These are phyloP conservation scores for Lysandra bellargus DNA, from an alignment of 2,888 invertebrate genomes.

Conservation along the genomic window DNA sequence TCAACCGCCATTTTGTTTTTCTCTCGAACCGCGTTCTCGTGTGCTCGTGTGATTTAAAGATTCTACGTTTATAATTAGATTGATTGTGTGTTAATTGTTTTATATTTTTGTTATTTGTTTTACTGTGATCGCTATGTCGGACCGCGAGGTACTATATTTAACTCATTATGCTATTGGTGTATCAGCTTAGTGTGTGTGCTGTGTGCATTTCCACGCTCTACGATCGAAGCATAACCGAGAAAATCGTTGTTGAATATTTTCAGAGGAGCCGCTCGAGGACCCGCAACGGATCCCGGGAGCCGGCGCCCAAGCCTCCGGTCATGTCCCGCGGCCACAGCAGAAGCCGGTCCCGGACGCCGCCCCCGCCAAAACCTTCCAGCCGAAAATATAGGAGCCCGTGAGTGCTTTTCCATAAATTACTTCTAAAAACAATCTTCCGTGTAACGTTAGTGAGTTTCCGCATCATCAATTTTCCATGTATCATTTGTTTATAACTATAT, in stretches of 20 bases:
- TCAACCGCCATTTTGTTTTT: constrained; percentile 47
- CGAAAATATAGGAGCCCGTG: constrained; percentile 77
- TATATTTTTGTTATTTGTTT: constrained; percentile 52
- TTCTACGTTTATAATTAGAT: constrained; percentile 59
- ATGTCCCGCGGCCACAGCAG: constrained; percentile 75
- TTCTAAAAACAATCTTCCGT: background rate
- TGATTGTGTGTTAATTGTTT: constrained; percentile 54
- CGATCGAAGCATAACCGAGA: constrained; percentile 26
- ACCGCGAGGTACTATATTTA: constrained; percentile 76
- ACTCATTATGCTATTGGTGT: constrained; percentile 46
- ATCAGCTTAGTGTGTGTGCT: constrained; percentile 58
- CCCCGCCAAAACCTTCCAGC: constrained; percentile 72
- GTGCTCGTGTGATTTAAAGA: constrained; percentile 52
- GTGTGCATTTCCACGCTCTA: constrained; percentile 47
- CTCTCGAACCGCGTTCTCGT: constrained; percentile 44
- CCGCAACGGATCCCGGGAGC: constrained; percentile 75
- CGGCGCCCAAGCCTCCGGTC: constrained; percentile 62
- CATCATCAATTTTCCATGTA: constrained; percentile 37
- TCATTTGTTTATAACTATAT: constrained; percentile 45
- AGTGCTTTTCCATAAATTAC: constrained; percentile 47
- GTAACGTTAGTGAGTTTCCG: constrained; percentile 34
- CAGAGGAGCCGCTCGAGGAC: constrained; percentile 78
- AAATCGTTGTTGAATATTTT: constrained; percentile 48
- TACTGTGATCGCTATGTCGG: constrained; percentile 64
- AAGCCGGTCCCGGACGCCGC: constrained; percentile 77